Evolutionary conservation across 2,888 invertebrate species (phyloP).

Genomic region (Adelphocoris suturalis): DNA sequence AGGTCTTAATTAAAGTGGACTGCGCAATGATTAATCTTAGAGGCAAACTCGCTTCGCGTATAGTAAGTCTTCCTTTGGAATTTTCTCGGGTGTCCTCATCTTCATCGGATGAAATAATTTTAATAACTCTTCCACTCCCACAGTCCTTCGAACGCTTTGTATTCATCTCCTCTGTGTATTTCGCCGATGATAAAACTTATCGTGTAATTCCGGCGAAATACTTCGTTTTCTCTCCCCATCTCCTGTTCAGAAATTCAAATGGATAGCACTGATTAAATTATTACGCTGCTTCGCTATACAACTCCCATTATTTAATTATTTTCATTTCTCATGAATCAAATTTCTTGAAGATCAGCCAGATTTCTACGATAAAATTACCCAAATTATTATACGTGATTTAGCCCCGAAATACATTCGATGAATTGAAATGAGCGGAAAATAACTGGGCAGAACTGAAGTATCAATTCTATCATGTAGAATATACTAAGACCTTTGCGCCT

Average conservation of each 20-base stretch:
- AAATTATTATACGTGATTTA: no score
- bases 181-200: slow-evolving; percentile 31
- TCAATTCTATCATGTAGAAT: no score
- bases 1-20: slow-evolving; percentile 69
- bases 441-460: no score
- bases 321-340: no score
- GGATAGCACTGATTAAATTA: no score
- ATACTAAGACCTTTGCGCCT: no score
- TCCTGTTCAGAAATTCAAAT: neutral
- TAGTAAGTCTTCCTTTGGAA: slow-evolving; percentile 60
- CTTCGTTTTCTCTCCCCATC: neutral
- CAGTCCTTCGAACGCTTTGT: slow-evolving; percentile 24
- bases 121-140: slow-evolving; percentile 23
- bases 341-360: no score
- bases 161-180: slow-evolving; percentile 1
- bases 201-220: neutral
- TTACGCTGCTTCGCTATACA: no score
- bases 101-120: slow-evolving; percentile 49
- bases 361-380: no score
- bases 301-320: no score
- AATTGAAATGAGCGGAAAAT: no score
- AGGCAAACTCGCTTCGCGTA: slow-evolving; percentile 32
- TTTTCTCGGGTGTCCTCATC: slow-evolving; percentile 14
- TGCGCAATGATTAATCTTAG: slow-evolving; percentile 65
- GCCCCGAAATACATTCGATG: no score